A percentile compares a stretch with the other conserved stretches of the same genome.
These are phyloP conservation scores for Pollenia labialis DNA, from an alignment of 2,888 invertebrate genomes.

Conservation along the genomic window DNA sequence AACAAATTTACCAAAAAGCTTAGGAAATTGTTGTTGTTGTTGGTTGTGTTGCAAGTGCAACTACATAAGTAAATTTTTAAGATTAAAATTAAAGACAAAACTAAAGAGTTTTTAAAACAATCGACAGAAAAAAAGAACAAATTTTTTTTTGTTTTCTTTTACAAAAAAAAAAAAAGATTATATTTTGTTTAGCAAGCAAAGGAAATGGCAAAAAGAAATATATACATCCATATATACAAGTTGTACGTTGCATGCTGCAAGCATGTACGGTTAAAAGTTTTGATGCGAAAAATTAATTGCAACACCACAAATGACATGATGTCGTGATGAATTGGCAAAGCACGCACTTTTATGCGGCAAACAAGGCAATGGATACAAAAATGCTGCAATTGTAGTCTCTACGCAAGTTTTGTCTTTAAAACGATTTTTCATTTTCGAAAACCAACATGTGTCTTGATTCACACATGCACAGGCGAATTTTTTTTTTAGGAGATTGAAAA, in stretches of 20 bases:
- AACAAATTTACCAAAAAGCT: not conserved
- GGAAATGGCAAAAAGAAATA: not conserved
- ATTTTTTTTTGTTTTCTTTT: too few relatives aligned
- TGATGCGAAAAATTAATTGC: constrained; percentile 74
- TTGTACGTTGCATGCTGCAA: constrained; percentile 23
- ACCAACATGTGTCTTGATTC: constrained; percentile 26
- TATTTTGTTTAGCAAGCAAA: not conserved
- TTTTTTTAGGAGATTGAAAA: not conserved
- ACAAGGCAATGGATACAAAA: constrained; percentile 25
- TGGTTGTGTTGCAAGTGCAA: not conserved
- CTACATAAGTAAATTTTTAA: not conserved
- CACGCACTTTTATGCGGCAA: constrained; percentile 63
- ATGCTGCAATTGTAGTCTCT: constrained; percentile 49
- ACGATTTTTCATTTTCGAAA: constrained; percentile 42
- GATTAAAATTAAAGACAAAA: constrained; percentile 39
- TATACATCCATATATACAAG: not conserved
- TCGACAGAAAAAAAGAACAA: not conserved
- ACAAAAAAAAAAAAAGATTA: not conserved
- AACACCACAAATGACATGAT: constrained; percentile 72
- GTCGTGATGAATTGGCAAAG: constrained; percentile 72
- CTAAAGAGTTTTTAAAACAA: constrained; percentile 13
- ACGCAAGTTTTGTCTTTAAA: constrained; percentile 46
- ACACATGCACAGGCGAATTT: constrained; percentile 26
- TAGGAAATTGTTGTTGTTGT: not conserved
- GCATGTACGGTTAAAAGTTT: constrained; percentile 49